phyloP scores from a whole-genome alignment of 2,113 vertebrate genomes.

The Semicossyphus pulcher region DNA sequence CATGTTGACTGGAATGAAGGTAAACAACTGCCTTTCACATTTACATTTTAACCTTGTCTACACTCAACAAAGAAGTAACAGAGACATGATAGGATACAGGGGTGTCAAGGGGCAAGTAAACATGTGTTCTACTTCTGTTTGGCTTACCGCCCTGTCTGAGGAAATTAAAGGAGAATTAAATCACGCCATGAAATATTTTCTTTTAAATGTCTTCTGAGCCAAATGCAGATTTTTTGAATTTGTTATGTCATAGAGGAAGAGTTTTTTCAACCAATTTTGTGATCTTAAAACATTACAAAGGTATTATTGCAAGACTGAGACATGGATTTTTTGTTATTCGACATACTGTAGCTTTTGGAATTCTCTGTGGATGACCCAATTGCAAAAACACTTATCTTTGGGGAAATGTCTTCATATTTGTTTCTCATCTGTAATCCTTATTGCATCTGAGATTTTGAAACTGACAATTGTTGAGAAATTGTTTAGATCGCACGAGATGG shows the following conservation, averaged over 20 bases:
- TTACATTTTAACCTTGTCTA: conserved; percentile 19
- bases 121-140: conserved; percentile 61
- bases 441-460: conserved; percentile 50
- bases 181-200: neutral
- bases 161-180: conserved; percentile 30
- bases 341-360: neutral
- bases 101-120: conserved; percentile 31
- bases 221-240: neutral
- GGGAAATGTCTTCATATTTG: conserved; percentile 6
- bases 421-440: conserved; percentile 50
- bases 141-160: conserved; percentile 39
- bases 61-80: conserved; percentile 4
- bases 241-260: conserved; percentile 12
- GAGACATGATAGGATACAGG: conserved; percentile 18
- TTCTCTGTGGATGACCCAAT: conserved; percentile 1
- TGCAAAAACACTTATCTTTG: conserved; percentile 24
- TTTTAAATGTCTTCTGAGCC: conserved; percentile 1
- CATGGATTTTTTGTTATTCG: neutral
- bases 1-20: conserved; percentile 6
- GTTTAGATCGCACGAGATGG: conserved; percentile 69
- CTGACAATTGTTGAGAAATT: conserved; percentile 61
- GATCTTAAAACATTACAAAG: conserved; percentile 4
- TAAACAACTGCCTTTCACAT: neutral
- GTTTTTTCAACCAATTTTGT: conserved; percentile 32
- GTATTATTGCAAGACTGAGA: conserved; percentile 9